Evolutionary conservation across 1,140 invertebrate species (phyloP).

Genomic region (Cephus cinctus): DNA sequence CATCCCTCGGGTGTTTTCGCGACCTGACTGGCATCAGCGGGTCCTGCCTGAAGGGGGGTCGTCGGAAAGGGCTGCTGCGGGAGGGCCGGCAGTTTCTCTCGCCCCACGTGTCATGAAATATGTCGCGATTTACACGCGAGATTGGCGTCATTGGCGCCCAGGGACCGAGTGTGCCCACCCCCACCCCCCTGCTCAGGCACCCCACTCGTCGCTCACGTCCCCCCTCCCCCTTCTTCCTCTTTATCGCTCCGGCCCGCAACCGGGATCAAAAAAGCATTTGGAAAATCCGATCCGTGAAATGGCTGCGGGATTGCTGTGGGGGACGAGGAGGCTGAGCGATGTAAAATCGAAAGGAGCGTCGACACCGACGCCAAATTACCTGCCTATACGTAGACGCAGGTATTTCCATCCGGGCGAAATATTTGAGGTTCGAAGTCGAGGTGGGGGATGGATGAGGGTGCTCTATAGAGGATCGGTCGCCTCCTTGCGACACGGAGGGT

Average conservation of each 20-base stretch:
- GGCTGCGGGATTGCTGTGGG: constrained; percentile 19
- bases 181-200: no score
- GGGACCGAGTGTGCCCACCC: constrained; percentile 35
- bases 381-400: no score
- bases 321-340: constrained; percentile 32
- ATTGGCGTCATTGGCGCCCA: constrained; percentile 53
- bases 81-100: not conserved
- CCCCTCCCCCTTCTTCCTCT: constrained; percentile 9
- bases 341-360: constrained; percentile 44
- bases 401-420: no score
- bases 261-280: constrained; percentile 54
- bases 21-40: no score
- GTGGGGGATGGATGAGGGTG: no score
- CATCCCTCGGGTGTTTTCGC: constrained; percentile 16
- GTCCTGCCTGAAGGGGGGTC: not conserved
- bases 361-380: no score
- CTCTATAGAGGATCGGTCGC: no score
- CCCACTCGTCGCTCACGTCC: no score
- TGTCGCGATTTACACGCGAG: constrained; percentile 56
- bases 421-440: no score
- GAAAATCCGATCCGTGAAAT: constrained; percentile 40
- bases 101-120: constrained; percentile 46
- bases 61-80: constrained; percentile 9
- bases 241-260: no score
- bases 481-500: no score